A percentile compares a stretch with the other conserved stretches of the same genome.
These are phyloP conservation scores for Nibea albiflora DNA, from an alignment of 2,113 vertebrate genomes.

Conservation along the genomic window DNA sequence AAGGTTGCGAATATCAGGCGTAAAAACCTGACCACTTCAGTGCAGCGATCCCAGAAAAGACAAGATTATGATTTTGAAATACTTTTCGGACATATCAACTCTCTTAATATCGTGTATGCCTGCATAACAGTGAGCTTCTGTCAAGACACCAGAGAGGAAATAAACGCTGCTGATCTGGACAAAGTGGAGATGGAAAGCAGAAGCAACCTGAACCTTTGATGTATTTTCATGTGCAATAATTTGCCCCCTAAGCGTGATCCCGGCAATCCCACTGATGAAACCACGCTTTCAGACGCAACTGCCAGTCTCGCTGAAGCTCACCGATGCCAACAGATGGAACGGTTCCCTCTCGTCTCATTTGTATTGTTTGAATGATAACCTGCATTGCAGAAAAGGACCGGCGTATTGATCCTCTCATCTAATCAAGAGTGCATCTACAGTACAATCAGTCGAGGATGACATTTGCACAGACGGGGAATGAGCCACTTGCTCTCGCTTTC, in stretches of 20 bases:
- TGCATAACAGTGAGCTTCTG: too few relatives aligned
- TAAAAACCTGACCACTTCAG: too few relatives aligned
- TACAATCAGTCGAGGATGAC: slow-evolving; percentile 50
- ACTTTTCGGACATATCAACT: too few relatives aligned
- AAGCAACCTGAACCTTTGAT: not conserved
- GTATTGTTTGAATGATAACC: slow-evolving; percentile 51
- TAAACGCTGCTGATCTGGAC: not conserved
- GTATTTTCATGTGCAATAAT: not conserved
- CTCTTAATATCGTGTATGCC: too few relatives aligned
- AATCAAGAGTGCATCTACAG: slow-evolving; percentile 65
- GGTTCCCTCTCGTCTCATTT: slow-evolving; percentile 32
- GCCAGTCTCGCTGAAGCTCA: slow-evolving; percentile 4
- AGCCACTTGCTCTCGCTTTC: slow-evolving; percentile 49
- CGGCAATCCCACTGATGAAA: slow-evolving; percentile 16
- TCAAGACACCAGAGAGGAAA: not conserved
- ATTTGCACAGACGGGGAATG: slow-evolving; percentile 58
- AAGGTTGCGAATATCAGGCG: too few relatives aligned
- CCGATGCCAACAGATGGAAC: not conserved
- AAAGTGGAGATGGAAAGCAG: not conserved
- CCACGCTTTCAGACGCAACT: slow-evolving; percentile 3
- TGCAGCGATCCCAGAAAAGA: too few relatives aligned
- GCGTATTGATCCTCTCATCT: slow-evolving; percentile 65
- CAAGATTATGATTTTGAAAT: too few relatives aligned
- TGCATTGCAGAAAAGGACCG: slow-evolving; percentile 24
- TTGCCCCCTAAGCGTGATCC: not conserved